These are phyloP conservation scores for Amphipyra berbera DNA, from an alignment of 2,888 invertebrate species.

Conservation along the genomic window DNA sequence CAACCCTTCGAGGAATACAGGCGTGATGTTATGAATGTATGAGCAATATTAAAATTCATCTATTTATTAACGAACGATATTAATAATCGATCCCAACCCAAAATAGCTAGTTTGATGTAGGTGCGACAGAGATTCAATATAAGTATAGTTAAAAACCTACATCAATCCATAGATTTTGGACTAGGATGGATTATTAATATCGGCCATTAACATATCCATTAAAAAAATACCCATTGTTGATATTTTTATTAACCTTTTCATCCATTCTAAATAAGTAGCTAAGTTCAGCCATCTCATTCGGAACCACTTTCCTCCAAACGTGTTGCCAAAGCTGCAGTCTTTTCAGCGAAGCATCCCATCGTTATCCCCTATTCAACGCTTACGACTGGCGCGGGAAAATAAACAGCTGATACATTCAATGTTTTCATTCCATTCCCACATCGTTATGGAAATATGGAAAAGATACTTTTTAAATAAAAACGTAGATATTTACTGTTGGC, in stretches of 20 bases:
- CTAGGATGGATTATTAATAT: too few species aligned
- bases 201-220: too few species aligned
- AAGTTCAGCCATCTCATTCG: constrained; percentile 10
- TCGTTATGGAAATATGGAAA: constrained; percentile 3
- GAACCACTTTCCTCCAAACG: constrained; percentile 17
- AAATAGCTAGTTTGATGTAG: too few species aligned
- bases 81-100: too few species aligned
- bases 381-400: constrained; percentile 38
- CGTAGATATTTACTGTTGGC: neutral
- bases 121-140: too few species aligned
- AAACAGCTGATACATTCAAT: constrained; percentile 42
- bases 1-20: too few species aligned
- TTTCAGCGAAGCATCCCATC: constrained; percentile 34
- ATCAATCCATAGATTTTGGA: too few species aligned
- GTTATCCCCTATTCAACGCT: constrained; percentile 39
- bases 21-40: too few species aligned
- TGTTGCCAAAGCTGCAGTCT: constrained; percentile 22
- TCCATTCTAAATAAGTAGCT: neutral
- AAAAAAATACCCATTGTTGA: too few species aligned
- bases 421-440: constrained; percentile 30
- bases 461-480: neutral
- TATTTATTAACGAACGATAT: too few species aligned
- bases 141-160: too few species aligned
- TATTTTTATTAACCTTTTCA: constrained; percentile 2
- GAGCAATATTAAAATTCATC: too few species aligned